Evolutionary conservation across 2,797 vertebrate genomes (phyloP), one percentile per base, ranked within the genome.

Genomic region (Sebastes iracundus): DNA sequence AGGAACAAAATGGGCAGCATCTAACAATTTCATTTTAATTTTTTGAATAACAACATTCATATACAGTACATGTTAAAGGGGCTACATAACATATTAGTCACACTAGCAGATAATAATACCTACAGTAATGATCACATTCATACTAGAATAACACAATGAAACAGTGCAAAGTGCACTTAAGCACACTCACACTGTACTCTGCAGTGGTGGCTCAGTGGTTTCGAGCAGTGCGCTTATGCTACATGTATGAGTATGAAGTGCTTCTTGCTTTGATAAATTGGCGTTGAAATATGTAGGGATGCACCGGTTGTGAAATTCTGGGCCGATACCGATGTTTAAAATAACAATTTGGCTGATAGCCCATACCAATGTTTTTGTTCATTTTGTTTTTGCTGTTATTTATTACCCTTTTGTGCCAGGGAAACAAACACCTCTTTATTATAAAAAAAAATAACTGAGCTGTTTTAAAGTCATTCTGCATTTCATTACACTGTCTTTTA

Each of bases 141-240:
- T 75, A 68, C 67, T 6, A 66, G 52, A 63, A 13, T 14, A 28
- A 23, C 75, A 62, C 28, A 66, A 22, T 79, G 14, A 68, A 68
- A 61, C 30, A 12, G 52, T 67, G 38, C 52, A 68, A 75, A 55
- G 69, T 61, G 65, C 81, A 68, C 75, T 77, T 30, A 52, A 78
- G 46, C 60, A 42, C 77, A 73, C 18, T 76, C 66, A 69, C 11
- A n/a, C 9, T 67, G 33, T 52, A 14, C 70, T 77, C 52, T 66
- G 5, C 27, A 22, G 30, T n/a, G 22, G 28, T 23, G 22, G 59
- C 62, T 78, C 64, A 71, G 4, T 67, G 33, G 18, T 64, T 64
- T 80, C 2, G 12, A 58, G 32, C 59, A 62, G 55, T 63, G 22
- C 4, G 46, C 53, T 75, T 23, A 61, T 70, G 59, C 12, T 38